Evolutionary conservation across 2,888 invertebrate genomes (phyloP).

Genomic region (Salpingus planirostris): DNA sequence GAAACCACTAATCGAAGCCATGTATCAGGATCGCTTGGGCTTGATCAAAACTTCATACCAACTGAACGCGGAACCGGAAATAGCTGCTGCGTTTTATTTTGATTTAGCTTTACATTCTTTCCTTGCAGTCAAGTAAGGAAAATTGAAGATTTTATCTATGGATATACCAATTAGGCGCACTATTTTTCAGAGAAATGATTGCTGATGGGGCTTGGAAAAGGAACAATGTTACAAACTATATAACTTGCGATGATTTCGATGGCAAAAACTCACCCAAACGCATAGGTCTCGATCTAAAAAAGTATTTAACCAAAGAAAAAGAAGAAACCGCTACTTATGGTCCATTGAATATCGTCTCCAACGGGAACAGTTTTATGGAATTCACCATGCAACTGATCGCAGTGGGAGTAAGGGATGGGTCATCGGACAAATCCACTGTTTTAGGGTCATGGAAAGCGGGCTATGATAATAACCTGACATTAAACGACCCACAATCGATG

Average conservation of each 20-base stretch:
- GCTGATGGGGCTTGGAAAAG: constrained; percentile 65
- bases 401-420: constrained; percentile 62
- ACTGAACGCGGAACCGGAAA: constrained; percentile 62
- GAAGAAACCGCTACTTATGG: constrained; percentile 63
- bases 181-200: constrained; percentile 53
- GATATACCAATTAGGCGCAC: not conserved
- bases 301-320: constrained; percentile 53
- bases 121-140: constrained; percentile 57
- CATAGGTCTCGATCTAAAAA: constrained; percentile 56
- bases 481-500: constrained; percentile 57
- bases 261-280: constrained; percentile 68
- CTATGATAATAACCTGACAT: constrained; percentile 55
- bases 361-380: constrained; percentile 67
- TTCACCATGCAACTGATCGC: constrained; percentile 64
- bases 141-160: constrained; percentile 2
- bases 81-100: constrained; percentile 79
- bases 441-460: constrained; percentile 75
- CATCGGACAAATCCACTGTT: constrained; percentile 59
- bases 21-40: constrained; percentile 61
- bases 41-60: constrained; percentile 63
- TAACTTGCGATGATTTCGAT: constrained; percentile 71
- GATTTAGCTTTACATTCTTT: constrained; percentile 70
- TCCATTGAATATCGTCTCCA: constrained; percentile 52
- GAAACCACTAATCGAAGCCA: constrained; percentile 60
- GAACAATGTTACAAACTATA: constrained; percentile 53